Conservation (phyloP, 2,797 vertebrate species). For the Typhlichthys subterraneus region DNA sequence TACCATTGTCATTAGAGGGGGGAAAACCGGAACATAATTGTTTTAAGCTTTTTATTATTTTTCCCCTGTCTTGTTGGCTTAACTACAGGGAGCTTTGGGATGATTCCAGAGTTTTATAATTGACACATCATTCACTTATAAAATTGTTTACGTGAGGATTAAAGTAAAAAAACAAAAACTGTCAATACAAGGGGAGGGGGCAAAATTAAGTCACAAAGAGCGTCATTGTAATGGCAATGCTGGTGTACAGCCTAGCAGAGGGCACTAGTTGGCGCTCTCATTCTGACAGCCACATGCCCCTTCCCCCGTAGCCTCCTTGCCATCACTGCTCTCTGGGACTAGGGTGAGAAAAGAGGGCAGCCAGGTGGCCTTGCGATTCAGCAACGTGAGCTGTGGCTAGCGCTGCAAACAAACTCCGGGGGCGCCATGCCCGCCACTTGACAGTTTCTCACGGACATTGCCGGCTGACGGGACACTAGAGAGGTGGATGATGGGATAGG, state of each 20-base stretch:
- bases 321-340: neutral
- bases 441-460: slow-evolving; percentile 25
- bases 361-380: slow-evolving; percentile 32
- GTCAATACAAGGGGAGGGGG: slow-evolving; percentile 15
- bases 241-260: slow-evolving; percentile 4
- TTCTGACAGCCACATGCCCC: slow-evolving; percentile 23
- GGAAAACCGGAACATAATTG: slow-evolving; percentile 13
- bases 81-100: slow-evolving; percentile 61
- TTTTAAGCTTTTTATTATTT: slow-evolving; percentile 22
- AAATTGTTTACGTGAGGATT: slow-evolving; percentile 42
- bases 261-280: slow-evolving; percentile 28
- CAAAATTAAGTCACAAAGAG: slow-evolving; percentile 7
- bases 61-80: slow-evolving; percentile 26
- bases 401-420: slow-evolving; percentile 44
- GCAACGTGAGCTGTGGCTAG: slow-evolving; percentile 33
- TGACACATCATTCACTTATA: slow-evolving; percentile 35
- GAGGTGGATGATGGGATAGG: slow-evolving; percentile 18
- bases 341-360: slow-evolving; percentile 3
- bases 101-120: slow-evolving; percentile 34
- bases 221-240: slow-evolving; percentile 32
- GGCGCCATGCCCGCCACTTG: slow-evolving; percentile 18
- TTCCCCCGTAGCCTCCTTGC: slow-evolving; percentile 16
- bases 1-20: slow-evolving; percentile 9
- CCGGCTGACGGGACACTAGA: slow-evolving; percentile 22
- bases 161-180: slow-evolving; percentile 5